Evolutionary conservation across 2,797 vertebrate genomes (phyloP).

Genomic region (Coregonus ussuriensis): DNA sequence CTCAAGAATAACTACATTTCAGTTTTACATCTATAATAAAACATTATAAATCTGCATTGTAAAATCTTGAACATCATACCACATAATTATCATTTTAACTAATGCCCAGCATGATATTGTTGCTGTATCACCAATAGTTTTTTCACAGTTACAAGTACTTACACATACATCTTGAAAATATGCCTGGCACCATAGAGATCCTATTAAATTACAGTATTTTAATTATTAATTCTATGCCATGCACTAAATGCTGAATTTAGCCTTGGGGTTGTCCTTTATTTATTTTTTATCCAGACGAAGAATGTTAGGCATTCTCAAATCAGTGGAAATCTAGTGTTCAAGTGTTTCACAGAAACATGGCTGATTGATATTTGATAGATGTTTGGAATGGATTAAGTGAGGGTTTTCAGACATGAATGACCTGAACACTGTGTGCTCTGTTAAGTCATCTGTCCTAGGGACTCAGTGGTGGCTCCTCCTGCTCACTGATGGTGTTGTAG

Average conservation of each 20-base stretch:
- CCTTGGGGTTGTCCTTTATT: conserved; percentile 6
- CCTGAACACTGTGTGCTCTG: neutral
- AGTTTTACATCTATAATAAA: neutral
- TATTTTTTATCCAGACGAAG: neutral
- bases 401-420: neutral
- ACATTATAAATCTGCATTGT: neutral
- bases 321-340: neutral
- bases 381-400: neutral
- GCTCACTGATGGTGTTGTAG: conserved; percentile 68
- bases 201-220: too few relatives aligned
- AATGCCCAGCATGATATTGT: neutral
- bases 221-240: neutral
- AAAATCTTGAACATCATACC: neutral
- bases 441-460: conserved; percentile 6
- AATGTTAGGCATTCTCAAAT: neutral
- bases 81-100: neutral
- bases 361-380: neutral
- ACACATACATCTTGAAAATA: conserved; percentile 9
- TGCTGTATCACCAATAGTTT: neutral
- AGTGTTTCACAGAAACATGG: conserved; percentile 7
- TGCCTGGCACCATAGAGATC: neutral
- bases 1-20: neutral
- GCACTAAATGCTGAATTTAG: neutral
- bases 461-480: conserved; percentile 23
- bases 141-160: conserved; percentile 19